A percentile compares a stretch with the other conserved stretches of the same genome.
Evolutionary conservation across 2,797 vertebrate genomes (phyloP).

Genomic region (Halcyon chelicuti): DNA sequence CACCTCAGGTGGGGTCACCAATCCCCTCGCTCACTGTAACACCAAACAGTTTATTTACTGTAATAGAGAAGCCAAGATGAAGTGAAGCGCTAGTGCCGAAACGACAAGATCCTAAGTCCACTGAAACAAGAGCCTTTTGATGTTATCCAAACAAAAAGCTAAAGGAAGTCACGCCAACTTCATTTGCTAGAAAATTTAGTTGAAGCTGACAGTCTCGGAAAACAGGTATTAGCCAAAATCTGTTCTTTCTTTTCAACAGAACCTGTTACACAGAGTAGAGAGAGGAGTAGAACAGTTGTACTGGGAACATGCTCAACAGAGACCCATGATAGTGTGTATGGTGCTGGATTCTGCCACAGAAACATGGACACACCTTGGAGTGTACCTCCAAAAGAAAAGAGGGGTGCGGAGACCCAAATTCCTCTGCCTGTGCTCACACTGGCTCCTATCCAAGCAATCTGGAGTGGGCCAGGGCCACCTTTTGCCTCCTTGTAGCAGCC

Average conservation of each 20-base stretch:
- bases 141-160: slow-evolving; percentile 16
- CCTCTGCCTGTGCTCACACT: background rate
- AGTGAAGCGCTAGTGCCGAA: background rate
- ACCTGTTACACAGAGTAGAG: background rate
- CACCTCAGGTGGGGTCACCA: background rate
- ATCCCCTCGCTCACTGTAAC: background rate
- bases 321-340: rapidly evolving
- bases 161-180: slow-evolving; percentile 7
- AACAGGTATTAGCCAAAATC: background rate
- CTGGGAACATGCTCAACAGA: background rate
- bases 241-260: background rate
- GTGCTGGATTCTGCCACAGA: background rate
- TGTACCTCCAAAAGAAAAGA: background rate
- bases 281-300: background rate
- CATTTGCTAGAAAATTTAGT: background rate
- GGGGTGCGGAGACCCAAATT: background rate
- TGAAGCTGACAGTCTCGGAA: background rate
- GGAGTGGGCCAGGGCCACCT: background rate
- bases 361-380: background rate
- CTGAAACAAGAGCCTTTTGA: background rate
- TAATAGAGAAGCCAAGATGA: background rate
- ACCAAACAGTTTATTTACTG: background rate
- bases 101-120: background rate
- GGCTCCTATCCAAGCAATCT: background rate
- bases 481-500: background rate